Evolutionary conservation across 92 coral and sea anemone genomes (phyloP).

Genomic region (Galaxea fascicularis): DNA sequence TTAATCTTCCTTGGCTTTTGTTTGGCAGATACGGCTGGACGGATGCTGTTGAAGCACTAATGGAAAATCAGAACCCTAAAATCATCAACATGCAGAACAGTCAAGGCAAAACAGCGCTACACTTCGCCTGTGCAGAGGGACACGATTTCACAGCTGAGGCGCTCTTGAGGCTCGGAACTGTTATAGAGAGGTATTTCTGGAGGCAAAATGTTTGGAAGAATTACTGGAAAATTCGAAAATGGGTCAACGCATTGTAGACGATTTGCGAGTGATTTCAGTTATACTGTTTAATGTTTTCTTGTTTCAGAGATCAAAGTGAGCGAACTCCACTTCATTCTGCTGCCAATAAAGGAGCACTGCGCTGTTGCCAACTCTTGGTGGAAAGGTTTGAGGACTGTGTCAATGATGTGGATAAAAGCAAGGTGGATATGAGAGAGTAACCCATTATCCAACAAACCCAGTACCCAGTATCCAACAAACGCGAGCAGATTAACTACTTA

Average conservation of each 20-base stretch:
- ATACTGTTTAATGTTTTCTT: neutral
- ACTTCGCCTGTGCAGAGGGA: constrained; percentile 75
- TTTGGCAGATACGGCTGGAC: constrained; percentile 63
- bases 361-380: constrained; percentile 50
- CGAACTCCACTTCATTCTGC: constrained; percentile 76
- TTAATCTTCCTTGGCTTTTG: neutral
- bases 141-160: constrained; percentile 56
- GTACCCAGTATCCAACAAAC: too few relatives aligned
- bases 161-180: constrained; percentile 69
- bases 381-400: constrained; percentile 44
- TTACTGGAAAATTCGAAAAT: too few relatives aligned
- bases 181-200: constrained; percentile 52
- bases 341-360: constrained; percentile 66
- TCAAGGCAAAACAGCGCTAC: constrained; percentile 75
- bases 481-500: too few relatives aligned
- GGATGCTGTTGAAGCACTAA: constrained; percentile 59
- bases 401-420: constrained; percentile 61
- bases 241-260: too few relatives aligned
- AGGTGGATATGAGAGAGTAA: constrained; percentile 26
- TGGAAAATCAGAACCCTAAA: constrained; percentile 67
- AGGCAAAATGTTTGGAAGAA: too few relatives aligned
- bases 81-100: constrained; percentile 65
- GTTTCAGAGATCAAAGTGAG: constrained; percentile 58
- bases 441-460: too few relatives aligned
- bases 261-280: too few relatives aligned